Conservation (phyloP, 2,113 vertebrate species). For the Protobothrops flavoviridis region DNA sequence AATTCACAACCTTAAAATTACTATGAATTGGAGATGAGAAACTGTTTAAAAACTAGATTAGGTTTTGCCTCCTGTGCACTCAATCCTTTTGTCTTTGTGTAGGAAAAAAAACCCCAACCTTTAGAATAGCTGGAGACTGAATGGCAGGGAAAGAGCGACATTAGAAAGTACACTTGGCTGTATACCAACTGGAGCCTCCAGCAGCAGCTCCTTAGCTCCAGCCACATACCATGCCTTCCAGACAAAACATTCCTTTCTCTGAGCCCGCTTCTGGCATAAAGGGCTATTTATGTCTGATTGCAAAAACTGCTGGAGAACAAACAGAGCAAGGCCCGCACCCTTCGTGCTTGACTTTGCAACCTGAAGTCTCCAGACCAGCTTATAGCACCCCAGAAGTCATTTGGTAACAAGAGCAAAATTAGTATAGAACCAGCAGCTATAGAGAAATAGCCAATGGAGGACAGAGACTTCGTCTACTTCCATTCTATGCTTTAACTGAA, state of each 20-base stretch:
- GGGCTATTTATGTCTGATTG: constrained; percentile 22
- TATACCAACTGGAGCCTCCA: background rate
- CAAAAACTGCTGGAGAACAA: constrained; percentile 18
- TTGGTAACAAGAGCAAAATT: background rate
- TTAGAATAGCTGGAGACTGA: background rate
- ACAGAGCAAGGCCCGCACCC: background rate
- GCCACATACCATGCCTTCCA: constrained; percentile 14
- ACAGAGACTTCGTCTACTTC: background rate
- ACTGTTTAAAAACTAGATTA: background rate
- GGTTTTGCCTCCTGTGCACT: background rate
- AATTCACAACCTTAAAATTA: background rate
- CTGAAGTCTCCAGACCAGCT: background rate
- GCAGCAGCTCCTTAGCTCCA: constrained; percentile 28
- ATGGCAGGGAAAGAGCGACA: background rate
- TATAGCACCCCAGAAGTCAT: background rate
- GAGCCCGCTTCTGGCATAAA: background rate
- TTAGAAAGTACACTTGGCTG: constrained; percentile 36
- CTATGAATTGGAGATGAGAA: background rate
- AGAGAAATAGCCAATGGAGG: background rate
- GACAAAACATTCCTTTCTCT: constrained; percentile 48
- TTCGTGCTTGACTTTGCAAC: background rate
- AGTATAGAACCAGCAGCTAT: background rate
- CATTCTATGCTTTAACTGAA: background rate
- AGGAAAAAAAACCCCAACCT: background rate
- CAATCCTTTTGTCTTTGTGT: background rate